Evolutionary conservation across 1,140 invertebrate genomes (phyloP).

Genomic region (Dinothrombium tinctorium): DNA sequence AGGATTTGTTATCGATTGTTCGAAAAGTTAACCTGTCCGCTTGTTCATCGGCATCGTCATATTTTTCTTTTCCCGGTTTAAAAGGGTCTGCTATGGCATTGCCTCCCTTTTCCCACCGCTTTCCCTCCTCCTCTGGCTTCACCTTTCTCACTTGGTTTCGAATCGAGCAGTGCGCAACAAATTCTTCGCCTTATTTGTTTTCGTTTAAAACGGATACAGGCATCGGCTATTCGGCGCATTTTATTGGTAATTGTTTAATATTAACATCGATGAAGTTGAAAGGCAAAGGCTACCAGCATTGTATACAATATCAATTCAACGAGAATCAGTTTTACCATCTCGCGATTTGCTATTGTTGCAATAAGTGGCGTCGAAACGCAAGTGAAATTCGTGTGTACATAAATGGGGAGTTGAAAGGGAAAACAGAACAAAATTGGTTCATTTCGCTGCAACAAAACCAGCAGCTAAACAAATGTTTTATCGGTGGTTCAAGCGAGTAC

Average conservation of each 20-base stretch:
- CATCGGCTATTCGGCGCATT: slow-evolving; percentile 96
- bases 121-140: slow-evolving; percentile 97
- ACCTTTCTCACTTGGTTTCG: slow-evolving; percentile 98
- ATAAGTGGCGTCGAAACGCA: slow-evolving; percentile 34
- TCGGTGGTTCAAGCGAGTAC: slow-evolving; percentile 80
- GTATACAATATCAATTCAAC: slow-evolving; percentile 97
- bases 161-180: slow-evolving; percentile 90
- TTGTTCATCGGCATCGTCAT: slow-evolving; percentile 88
- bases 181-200: slow-evolving; percentile 60
- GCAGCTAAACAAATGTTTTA: slow-evolving; percentile 97
- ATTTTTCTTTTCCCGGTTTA: slow-evolving; percentile 98
- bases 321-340: slow-evolving; percentile 28
- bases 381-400: slow-evolving; percentile 90
- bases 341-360: slow-evolving; percentile 13
- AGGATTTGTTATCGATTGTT: slow-evolving; percentile 8
- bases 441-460: slow-evolving; percentile 88
- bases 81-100: slow-evolving; percentile 89
- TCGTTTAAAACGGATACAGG: slow-evolving; percentile 93
- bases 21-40: slow-evolving; percentile 26
- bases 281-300: slow-evolving; percentile 97
- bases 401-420: slow-evolving; percentile 88
- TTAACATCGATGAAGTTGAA: slow-evolving; percentile 96
- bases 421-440: slow-evolving; percentile 96
- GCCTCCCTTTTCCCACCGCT: slow-evolving; percentile 68
- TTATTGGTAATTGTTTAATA: slow-evolving; percentile 94